phyloP scores from a whole-genome alignment of 2,888 invertebrate genomes.

The Lithophane semibrunnea region DNA sequence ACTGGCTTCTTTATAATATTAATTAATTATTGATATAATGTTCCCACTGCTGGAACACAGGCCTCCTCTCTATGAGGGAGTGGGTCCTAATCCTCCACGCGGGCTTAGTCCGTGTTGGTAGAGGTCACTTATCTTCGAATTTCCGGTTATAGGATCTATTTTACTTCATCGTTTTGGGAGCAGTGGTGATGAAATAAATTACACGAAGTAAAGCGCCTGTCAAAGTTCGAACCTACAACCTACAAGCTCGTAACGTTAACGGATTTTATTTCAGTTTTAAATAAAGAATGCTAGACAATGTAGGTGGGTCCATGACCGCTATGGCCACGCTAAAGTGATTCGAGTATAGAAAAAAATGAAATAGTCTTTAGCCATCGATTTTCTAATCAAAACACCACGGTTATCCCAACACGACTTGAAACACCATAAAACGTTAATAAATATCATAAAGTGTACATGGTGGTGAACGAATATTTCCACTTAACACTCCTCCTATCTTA shows the following conservation, averaged over 20 bases:
- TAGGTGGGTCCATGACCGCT: not conserved
- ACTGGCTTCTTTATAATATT: no score
- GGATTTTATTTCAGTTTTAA: not conserved
- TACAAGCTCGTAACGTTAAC: not conserved
- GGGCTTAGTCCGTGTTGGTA: not conserved
- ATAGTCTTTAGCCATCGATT: not conserved
- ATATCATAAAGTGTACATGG: constrained; percentile 43
- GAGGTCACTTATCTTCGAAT: not conserved
- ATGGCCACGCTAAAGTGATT: not conserved
- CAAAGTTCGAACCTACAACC: not conserved
- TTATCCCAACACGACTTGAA: constrained; percentile 5
- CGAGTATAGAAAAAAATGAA: not conserved
- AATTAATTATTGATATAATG: not conserved
- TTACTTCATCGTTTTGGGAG: not conserved
- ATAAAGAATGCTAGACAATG: not conserved
- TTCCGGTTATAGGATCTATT: not conserved
- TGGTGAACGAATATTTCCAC: constrained; percentile 68
- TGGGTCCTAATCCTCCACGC: not conserved
- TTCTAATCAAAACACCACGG: constrained; percentile 2
- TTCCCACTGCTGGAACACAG: not conserved
- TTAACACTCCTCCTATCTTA: constrained; percentile 71
- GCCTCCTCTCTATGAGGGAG: not conserved
- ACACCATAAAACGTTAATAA: constrained; percentile 46
- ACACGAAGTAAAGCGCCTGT: not conserved
- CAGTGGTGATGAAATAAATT: not conserved